Base-by-base conservation (phyloP, 1,140 invertebrate species). In the Drosophila busckii region DNA sequence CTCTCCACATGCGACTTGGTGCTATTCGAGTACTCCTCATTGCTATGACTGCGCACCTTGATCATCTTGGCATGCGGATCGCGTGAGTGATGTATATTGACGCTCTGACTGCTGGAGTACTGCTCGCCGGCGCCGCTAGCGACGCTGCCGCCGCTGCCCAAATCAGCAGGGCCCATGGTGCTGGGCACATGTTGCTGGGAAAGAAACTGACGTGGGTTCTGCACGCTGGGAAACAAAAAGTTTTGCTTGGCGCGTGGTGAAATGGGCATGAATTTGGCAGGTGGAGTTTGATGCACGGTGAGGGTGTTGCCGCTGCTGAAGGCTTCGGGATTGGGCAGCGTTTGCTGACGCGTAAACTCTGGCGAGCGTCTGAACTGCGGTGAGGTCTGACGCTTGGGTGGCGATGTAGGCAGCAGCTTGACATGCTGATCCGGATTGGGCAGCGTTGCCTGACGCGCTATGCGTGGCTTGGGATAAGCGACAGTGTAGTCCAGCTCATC, bases 41-140 rank as follows among this genome's bases (percentile, higher is more conserved):
- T 87, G 52, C 86, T 87, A 45, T 87, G 86, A 29, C 86, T 87
- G 25, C 86, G 86, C 40, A 87, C 86, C 61, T 87, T 87, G 9
- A 87, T 87, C 86, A 87, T 87, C 68, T 87, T 87, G 12, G 83
- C 53, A 25, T 84, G 82, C 25, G 70, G 68, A 44, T 86, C 84
- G 0, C 84, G 58, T 2, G 78, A 67, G 13, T 84, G 68, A 29
- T 87, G 86, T n/a, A 84, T 85, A 7, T 87, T 87, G 2, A 87
- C 86, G 40, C 86, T 87, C 58, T 87, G 86, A 28, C 86, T 87
- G 42, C 86, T 87, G 0, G 85, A 84, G 44, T 87, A 87, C n/a
- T 87, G 86, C 25, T 87, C 86, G 2, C 69, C 83, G 0, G 67
- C 31, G 1, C 16, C 61, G 19, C 70, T 76, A 9, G 65, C 70